These are phyloP conservation scores for Thalassarche chlororhynchos DNA, from an alignment of 2,113 vertebrate genomes.

Conservation along the genomic window DNA sequence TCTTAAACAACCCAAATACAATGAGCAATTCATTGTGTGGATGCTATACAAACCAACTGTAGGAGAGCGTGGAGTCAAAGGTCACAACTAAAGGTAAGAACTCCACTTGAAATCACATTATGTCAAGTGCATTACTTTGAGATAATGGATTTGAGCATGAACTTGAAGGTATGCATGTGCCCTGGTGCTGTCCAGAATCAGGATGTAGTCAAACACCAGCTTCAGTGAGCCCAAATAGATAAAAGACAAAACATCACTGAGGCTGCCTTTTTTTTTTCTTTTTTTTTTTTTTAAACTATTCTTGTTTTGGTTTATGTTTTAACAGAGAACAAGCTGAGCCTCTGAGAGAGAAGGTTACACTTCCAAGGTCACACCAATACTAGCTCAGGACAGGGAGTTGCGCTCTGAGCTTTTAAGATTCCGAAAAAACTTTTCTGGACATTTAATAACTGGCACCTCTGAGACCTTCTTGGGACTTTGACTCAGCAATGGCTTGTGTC, in stretches of 20 bases:
- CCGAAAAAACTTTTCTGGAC: not conserved
- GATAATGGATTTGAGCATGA: not conserved
- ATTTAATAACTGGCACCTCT: not conserved
- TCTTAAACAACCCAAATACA: not conserved
- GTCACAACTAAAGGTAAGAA: not conserved
- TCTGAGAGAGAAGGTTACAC: not conserved
- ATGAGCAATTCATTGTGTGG: accelerated
- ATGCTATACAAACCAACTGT: not conserved
- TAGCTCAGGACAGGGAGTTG: not conserved
- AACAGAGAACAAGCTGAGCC: not conserved
- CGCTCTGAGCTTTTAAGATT: not conserved
- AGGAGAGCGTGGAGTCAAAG: not conserved
- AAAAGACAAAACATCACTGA: not conserved
- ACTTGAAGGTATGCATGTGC: accelerated
- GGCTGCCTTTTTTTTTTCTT: not conserved
- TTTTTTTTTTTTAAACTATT: not conserved
- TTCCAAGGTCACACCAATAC: not conserved
- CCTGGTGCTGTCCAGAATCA: not conserved
- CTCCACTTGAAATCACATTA: not conserved
- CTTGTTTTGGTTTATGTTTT: not conserved
- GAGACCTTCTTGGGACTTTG: not conserved
- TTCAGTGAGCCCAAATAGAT: not conserved
- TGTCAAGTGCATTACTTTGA: accelerated
- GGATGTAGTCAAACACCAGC: not conserved
- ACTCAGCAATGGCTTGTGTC: accelerated